A percentile compares a stretch with the other conserved stretches of the same genome.
These are phyloP conservation scores for Contarinia nasturtii DNA, from an alignment of 1,140 invertebrate species.

Conservation along the genomic window DNA sequence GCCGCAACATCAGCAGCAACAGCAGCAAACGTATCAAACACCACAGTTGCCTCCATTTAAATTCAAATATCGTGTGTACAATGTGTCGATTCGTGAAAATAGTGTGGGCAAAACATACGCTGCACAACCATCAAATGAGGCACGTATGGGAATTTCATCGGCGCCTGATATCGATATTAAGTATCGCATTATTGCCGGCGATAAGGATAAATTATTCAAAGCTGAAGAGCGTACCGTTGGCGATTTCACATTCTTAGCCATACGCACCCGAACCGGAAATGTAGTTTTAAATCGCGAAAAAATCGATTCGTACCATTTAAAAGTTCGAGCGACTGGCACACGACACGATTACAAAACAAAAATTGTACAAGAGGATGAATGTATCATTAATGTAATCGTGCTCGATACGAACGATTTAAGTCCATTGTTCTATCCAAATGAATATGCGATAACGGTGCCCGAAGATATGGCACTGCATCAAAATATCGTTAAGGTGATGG, in stretches of 20 bases:
- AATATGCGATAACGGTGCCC: constrained; percentile 69
- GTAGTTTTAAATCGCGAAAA: constrained; percentile 79
- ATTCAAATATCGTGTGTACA: constrained; percentile 63
- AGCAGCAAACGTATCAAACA: too few species aligned
- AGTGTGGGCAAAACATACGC: constrained; percentile 69
- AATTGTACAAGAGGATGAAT: constrained; percentile 43
- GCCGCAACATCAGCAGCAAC: too few species aligned
- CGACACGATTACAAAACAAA: constrained; percentile 30
- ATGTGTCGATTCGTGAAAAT: constrained; percentile 82
- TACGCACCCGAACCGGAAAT: constrained; percentile 70
- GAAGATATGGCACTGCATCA: constrained; percentile 75
- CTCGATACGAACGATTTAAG: constrained; percentile 81
- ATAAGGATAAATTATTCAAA: constrained; percentile 81
- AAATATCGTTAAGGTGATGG: constrained; percentile 54
- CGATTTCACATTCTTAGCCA: constrained; percentile 81
- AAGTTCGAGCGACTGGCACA: constrained; percentile 30
- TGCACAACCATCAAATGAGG: constrained; percentile 29
- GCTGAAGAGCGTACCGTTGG: constrained; percentile 71
- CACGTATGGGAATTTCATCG: constrained; percentile 30
- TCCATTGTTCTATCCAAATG: constrained; percentile 73
- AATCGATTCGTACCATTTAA: constrained; percentile 60
- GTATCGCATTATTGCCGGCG: constrained; percentile 66
- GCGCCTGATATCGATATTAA: constrained; percentile 39
- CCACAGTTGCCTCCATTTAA: neutral
- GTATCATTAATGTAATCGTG: constrained; percentile 59